Conservation (phyloP, 2,113 vertebrate species). For the Takifugu flavidus region DNA sequence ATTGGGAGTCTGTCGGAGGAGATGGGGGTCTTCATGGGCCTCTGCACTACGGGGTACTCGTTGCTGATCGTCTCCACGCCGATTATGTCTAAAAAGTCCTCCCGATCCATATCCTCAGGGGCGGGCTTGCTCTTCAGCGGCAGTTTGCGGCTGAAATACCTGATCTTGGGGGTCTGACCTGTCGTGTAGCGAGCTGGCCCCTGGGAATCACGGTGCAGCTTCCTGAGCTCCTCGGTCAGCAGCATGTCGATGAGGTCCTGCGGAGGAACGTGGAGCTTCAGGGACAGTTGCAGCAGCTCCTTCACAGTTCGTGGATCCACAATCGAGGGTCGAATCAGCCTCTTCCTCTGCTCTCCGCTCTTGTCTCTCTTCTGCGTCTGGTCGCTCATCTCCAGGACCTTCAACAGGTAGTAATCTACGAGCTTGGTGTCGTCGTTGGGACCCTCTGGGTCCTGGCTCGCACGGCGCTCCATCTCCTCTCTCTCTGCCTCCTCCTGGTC, state of each 20-base stretch:
- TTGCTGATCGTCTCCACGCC: slow-evolving; percentile 82
- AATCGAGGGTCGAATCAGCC: slow-evolving; percentile 78
- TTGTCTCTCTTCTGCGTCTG: slow-evolving; percentile 72
- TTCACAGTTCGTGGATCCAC: slow-evolving; percentile 85
- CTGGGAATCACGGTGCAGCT: slow-evolving; percentile 76
- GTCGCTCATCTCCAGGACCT: slow-evolving; percentile 81
- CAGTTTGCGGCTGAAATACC: slow-evolving; percentile 79
- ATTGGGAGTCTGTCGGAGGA: slow-evolving; percentile 72
- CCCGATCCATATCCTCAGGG: slow-evolving; percentile 85
- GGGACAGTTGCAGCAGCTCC: slow-evolving; percentile 89
- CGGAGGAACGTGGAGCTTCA: slow-evolving; percentile 93
- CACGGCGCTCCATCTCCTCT: slow-evolving; percentile 81
- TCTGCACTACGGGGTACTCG: slow-evolving; percentile 80
- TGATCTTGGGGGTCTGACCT: slow-evolving; percentile 78
- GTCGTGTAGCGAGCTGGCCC: slow-evolving; percentile 73
- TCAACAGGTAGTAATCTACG: slow-evolving; percentile 85
- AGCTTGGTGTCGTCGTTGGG: slow-evolving; percentile 85
- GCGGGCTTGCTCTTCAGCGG: slow-evolving; percentile 78
- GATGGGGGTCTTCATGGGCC: slow-evolving; percentile 77
- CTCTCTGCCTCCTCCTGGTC: slow-evolving; percentile 70
- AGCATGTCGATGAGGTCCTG: slow-evolving; percentile 95
- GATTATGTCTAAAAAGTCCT: slow-evolving; percentile 90
- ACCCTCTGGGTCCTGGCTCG: slow-evolving; percentile 74
- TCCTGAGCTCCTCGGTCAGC: slow-evolving; percentile 84
- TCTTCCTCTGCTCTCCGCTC: slow-evolving; percentile 75